phyloP scores from a whole-genome alignment of 2,113 vertebrate genomes.

The Lasiurus cinereus region DNA sequence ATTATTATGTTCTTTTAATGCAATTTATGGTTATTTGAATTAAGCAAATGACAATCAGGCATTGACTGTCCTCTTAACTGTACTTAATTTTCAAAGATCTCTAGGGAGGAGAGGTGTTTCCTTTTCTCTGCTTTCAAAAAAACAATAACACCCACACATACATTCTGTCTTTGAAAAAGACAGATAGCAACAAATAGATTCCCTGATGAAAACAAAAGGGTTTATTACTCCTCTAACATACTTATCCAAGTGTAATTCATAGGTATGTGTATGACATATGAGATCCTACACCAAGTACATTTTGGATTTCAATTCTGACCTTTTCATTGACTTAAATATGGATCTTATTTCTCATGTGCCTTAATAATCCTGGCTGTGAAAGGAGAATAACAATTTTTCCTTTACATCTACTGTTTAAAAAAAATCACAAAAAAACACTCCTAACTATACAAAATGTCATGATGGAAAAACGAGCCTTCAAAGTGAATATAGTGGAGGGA shows the following conservation, averaged over 20 bases:
- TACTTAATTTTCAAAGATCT: background rate
- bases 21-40: background rate
- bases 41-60: background rate
- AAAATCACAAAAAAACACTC: background rate
- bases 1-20: background rate
- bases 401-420: background rate
- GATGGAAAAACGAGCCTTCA: background rate
- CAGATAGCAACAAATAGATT: slow-evolving; percentile 13
- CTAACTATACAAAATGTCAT: background rate
- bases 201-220: background rate
- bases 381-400: background rate
- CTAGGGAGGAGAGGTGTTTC: background rate
- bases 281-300: too few relatives aligned
- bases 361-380: background rate
- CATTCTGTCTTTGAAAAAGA: slow-evolving; percentile 8
- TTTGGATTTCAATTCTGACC: slow-evolving; percentile 30
- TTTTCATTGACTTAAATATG: slow-evolving; percentile 8
- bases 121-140: background rate
- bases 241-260: background rate
- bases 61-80: background rate
- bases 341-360: slow-evolving; percentile 1
- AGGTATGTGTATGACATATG: background rate
- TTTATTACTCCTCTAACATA: background rate
- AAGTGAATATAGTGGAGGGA: background rate
- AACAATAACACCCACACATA: background rate